A percentile compares a stretch with the other conserved stretches of the same genome.
These are phyloP conservation scores for Dissostichus mawsoni DNA, from an alignment of 2,113 vertebrate genomes.

Conservation along the genomic window DNA sequence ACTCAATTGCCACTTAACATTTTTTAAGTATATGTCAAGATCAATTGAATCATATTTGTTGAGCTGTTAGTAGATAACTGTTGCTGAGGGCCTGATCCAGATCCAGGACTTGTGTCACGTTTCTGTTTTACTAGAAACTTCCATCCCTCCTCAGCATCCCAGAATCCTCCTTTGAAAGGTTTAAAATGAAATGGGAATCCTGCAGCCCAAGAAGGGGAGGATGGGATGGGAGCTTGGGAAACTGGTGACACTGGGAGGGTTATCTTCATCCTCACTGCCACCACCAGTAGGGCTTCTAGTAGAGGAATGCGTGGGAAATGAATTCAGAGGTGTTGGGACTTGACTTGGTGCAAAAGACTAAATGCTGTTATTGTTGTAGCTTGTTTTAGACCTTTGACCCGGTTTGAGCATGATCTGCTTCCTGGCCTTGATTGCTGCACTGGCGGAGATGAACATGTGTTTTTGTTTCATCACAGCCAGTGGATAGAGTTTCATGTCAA, in stretches of 20 bases:
- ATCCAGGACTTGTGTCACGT: conserved; percentile 9
- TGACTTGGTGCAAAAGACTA: background rate
- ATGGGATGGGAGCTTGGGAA: conserved; percentile 24
- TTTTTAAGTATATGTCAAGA: background rate
- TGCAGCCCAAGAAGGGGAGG: conserved; percentile 13
- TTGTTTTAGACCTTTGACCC: conserved; percentile 45
- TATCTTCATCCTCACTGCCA: conserved; percentile 26
- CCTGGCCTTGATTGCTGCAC: conserved; percentile 16
- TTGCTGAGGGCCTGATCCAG: background rate
- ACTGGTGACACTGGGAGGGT: conserved; percentile 43
- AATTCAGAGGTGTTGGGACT: conserved; percentile 18
- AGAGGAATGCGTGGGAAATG: conserved; percentile 56
- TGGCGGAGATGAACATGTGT: conserved; percentile 27
- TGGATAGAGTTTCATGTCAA: conserved; percentile 34
- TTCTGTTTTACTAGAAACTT: background rate
- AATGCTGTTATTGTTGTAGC: conserved; percentile 2
- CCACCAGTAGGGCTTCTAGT: conserved; percentile 8
- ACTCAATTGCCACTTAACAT: background rate
- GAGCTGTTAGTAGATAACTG: conserved; percentile 47
- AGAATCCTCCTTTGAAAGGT: conserved; percentile 75
- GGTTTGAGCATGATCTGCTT: background rate
- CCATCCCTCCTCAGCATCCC: conserved; percentile 52
- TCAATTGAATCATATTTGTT: conserved; percentile 40
- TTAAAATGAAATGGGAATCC: conserved; percentile 35
- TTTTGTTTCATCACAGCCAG: conserved; percentile 50